Evolutionary conservation across 2,113 vertebrate species (phyloP), one percentile per base, ranked within the genome.

Genomic region (Steatornis caripensis): DNA sequence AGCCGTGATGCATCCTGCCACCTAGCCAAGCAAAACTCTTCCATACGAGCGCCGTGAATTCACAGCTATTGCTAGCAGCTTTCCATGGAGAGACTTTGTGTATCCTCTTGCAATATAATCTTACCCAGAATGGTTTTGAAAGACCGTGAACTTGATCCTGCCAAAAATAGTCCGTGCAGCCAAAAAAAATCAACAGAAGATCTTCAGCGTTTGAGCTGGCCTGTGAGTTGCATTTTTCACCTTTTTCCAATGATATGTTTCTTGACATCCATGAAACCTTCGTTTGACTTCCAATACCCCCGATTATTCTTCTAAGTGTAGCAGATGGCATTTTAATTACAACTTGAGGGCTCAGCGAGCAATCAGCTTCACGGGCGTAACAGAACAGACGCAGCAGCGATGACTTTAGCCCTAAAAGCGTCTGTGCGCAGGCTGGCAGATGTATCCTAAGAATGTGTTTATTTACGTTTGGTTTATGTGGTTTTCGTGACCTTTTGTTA

Each of bases 401-500:
- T 51, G 82, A 80, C 87, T 72, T 92, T 53, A 81, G 84, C 84
- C 61, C 49, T 65, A 32, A 65, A 65, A 89, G 75, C 1, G 1
- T 72, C 71, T 36, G 11, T 39, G 60, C 6, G 15, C 87, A 84
- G 84, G 43, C 91, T 96, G 91, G 91, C 84, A 87, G 75, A 69
- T 60, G 51, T 37, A 68, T 55, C 84, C 57, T 64, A 95, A 85
- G 87, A 93, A 96, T 91, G 81, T 91, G 77, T 95, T 95, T 96
- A 58, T 96, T 96, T 96, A 89, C 36, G 1, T 87, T 93, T 89
- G 93, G 94, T 93, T 96, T 94, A 55, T 96, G 87, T 76, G 95
- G 91, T 84, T 97, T 96, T 82, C 91, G 81, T 96, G 95, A 93
- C 91, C 94, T 95, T 97, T 94, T 66, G 87, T 87, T 94, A 71